These are phyloP conservation scores for Scaptomyza polygonia DNA, from an alignment of 2,888 invertebrate genomes.

Conservation along the genomic window DNA sequence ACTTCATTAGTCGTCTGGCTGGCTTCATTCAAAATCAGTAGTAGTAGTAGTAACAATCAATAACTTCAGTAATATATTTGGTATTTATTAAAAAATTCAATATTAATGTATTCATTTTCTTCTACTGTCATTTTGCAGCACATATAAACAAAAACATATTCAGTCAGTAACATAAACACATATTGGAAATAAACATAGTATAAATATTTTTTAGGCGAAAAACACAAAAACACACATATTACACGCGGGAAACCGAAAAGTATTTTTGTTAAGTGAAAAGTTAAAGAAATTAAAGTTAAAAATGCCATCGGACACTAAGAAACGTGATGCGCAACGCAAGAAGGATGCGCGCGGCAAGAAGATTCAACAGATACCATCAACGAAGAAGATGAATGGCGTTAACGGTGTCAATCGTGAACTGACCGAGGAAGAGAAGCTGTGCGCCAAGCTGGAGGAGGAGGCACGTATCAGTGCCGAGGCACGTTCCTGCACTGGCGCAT, in stretches of 20 bases:
- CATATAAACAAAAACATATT: neutral
- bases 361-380: conserved; percentile 85
- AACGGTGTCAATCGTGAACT: conserved; percentile 86
- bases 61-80: too few species aligned
- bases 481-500: conserved; percentile 96
- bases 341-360: conserved; percentile 92
- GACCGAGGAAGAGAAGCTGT: conserved; percentile 89
- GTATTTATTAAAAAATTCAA: too few species aligned
- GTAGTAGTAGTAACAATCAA: too few species aligned
- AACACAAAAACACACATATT: conserved; percentile 21
- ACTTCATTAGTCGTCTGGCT: too few species aligned
- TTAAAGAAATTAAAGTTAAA: conserved; percentile 16
- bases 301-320: conserved; percentile 99
- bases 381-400: conserved; percentile 85
- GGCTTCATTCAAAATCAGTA: neutral
- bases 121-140: conserved; percentile 28
- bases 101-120: conserved; percentile 1
- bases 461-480: conserved; percentile 97
- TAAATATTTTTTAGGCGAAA: conserved; percentile 32
- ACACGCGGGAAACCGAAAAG: conserved; percentile 39
- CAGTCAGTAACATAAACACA: conserved; percentile 2
- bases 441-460: conserved; percentile 94
- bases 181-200: conserved; percentile 2
- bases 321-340: conserved; percentile 98
- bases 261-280: conserved; percentile 30